Conservation (phyloP, 1,140 invertebrate species). For the Anthonomus grandis region DNA sequence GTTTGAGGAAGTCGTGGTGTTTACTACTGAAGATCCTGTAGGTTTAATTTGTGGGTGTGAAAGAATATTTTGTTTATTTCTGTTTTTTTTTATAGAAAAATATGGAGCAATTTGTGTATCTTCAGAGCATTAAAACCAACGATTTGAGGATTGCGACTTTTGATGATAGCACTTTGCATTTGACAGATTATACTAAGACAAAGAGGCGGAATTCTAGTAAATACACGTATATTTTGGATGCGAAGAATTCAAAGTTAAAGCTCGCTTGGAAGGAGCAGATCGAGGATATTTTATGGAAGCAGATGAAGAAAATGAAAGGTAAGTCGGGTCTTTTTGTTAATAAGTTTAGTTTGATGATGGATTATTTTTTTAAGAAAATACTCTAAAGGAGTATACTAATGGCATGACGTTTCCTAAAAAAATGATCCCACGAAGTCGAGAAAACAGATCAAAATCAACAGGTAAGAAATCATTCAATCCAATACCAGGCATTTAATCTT, state of each 20-base stretch:
- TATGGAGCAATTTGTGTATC: constrained; percentile 32
- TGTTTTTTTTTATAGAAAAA: constrained; percentile 30
- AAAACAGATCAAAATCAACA: constrained; percentile 5
- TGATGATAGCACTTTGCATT: constrained; percentile 33
- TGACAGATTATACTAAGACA: constrained; percentile 36
- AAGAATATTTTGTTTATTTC: neutral
- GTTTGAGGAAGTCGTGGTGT: constrained; percentile 36
- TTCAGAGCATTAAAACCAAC: constrained; percentile 34
- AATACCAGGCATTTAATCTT: neutral
- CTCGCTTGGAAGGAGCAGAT: constrained; percentile 36
- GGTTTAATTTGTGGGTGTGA: constrained; percentile 16
- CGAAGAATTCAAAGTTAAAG: constrained; percentile 34
- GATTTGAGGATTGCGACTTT: constrained; percentile 36
- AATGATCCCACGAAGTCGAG: neutral
- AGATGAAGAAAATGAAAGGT: constrained; percentile 39
- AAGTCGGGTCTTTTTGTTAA: neutral
- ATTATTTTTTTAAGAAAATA: neutral
- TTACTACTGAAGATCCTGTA: constrained; percentile 27
- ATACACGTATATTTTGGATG: constrained; percentile 35
- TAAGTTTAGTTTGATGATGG: neutral
- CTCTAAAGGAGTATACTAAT: neutral
- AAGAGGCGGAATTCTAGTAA: constrained; percentile 27
- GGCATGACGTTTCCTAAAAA: neutral
- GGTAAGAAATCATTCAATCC: constrained; percentile 3
- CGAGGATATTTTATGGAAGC: constrained; percentile 37